Base-by-base conservation (phyloP, 2,113 vertebrate genomes). In the Helogale parvula region DNA sequence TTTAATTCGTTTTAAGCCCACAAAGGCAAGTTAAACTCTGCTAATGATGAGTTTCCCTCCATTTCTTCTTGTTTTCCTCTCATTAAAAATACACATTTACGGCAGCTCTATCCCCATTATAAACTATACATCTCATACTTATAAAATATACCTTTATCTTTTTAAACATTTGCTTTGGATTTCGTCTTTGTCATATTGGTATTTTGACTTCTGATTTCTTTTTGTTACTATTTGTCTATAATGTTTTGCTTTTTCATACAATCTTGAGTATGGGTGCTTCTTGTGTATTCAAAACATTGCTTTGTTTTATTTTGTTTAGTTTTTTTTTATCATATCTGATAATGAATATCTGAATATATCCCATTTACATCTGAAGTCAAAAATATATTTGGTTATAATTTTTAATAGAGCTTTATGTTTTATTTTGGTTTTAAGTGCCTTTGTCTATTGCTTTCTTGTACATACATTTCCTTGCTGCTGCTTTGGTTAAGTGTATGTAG, bases 301-400 rank as follows among this genome's bases (percentile, higher is more conserved):
- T 88, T 57, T 23, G 17, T 63, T 76, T 60, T 60, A 23, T 23
- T 60, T 63, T 45, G 4, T 27, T 91, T 71, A 41, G 23, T 38
- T 92, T 72, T 85, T 47, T 92, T 72, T 85, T 68, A 76, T 14
- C 29, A 80, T 84, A 54, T 66, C 16, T 79, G 27, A 16, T 83
- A 0, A 85, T 88, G 63, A 66, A 82, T 94, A 72, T 71, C 10
- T 92, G 54, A 54, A 35, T 71, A 87, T 76, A 92, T n/a, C 14
- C 13, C 14, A 23, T 65, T 71, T 95, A 82, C 5, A 65, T 66
- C 71, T 87, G 27, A 19, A 84, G 2, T 84, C 16, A 66, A 84
- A 83, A 57, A 82, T 96, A 69, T 71, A 65, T 38, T 90, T 94
- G n/a, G 11, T 80, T 95, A 90, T 84, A 72, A 63, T 94, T 23